Conservation (phyloP, 2,888 invertebrate genomes). For the Tortricodes alternella region DNA sequence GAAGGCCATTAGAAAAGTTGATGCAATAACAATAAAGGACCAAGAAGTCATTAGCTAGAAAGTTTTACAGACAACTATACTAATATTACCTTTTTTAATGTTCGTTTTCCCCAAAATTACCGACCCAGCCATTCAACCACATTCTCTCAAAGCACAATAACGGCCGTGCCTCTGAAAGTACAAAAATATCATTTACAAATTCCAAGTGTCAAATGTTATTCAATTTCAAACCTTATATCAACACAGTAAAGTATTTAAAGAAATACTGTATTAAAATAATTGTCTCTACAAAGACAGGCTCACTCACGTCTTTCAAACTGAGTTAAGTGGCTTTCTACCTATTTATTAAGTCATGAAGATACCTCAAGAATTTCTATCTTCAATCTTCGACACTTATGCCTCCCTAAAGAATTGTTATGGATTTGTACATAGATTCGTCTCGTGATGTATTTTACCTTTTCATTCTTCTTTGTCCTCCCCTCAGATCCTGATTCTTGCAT, state of each 20-base stretch:
- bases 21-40: conserved; percentile 4
- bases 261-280: conserved; percentile 9
- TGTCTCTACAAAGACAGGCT: conserved; percentile 19
- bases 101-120: conserved; percentile 23
- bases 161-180: conserved; percentile 17
- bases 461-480: not conserved
- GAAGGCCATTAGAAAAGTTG: conserved; percentile 14
- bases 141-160: conserved; percentile 32
- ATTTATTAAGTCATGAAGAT: conserved; percentile 44
- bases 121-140: conserved; percentile 23
- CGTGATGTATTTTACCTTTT: not conserved
- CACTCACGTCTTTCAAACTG: conserved; percentile 38
- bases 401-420: conserved; percentile 26
- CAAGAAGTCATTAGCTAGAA: conserved; percentile 29
- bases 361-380: conserved; percentile 29
- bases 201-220: not conserved
- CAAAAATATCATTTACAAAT: conserved; percentile 26
- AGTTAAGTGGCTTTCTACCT: conserved; percentile 44
- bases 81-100: conserved; percentile 16
- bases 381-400: conserved; percentile 29
- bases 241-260: not conserved
- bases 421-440: conserved; percentile 23
- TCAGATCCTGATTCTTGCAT: conserved; percentile 4
- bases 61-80: conserved; percentile 6
- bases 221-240: conserved; percentile 5